These are phyloP conservation scores for Platygyra sinensis DNA, from an alignment of 64 coral and sea anemone species.

Conservation along the genomic window DNA sequence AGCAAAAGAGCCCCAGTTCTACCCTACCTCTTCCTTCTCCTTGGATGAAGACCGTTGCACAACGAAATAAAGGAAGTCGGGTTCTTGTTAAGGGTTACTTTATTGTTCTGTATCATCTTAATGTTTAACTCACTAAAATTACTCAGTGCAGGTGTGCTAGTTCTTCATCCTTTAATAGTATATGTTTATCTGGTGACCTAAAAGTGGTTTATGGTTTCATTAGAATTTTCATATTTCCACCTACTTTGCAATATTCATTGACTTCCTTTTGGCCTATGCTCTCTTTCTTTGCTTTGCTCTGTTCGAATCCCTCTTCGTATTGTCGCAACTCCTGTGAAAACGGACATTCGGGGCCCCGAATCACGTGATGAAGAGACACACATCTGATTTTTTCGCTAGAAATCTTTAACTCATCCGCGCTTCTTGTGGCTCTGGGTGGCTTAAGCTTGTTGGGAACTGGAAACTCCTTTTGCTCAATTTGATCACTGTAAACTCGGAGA, in stretches of 20 bases:
- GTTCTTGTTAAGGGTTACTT: too few species aligned
- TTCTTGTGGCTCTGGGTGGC: constrained; percentile 36
- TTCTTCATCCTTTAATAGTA: background rate
- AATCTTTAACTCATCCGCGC: constrained; percentile 64
- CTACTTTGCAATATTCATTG: constrained; percentile 62
- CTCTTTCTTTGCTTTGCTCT: constrained; percentile 20
- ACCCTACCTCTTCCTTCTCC: too few species aligned
- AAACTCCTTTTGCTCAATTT: constrained; percentile 75
- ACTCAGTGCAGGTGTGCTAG: too few species aligned
- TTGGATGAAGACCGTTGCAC: too few species aligned
- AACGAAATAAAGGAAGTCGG: too few species aligned
- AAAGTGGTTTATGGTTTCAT: background rate
- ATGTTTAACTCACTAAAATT: too few species aligned
- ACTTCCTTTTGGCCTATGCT: constrained; percentile 32
- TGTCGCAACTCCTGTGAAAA: constrained; percentile 33
- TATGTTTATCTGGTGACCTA: background rate
- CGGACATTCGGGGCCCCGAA: constrained; percentile 53
- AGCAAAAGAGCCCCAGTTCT: too few species aligned
- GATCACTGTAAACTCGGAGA: constrained; percentile 79
- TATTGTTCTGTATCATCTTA: too few species aligned
- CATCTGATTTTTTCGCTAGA: constrained; percentile 43
- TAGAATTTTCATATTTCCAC: background rate
- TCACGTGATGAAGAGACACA: constrained; percentile 89
- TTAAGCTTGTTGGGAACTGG: constrained; percentile 82
- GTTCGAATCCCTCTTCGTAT: constrained; percentile 56